These are phyloP conservation scores for Apotomis betuletana DNA, from an alignment of 2,888 invertebrate species.

Conservation along the genomic window DNA sequence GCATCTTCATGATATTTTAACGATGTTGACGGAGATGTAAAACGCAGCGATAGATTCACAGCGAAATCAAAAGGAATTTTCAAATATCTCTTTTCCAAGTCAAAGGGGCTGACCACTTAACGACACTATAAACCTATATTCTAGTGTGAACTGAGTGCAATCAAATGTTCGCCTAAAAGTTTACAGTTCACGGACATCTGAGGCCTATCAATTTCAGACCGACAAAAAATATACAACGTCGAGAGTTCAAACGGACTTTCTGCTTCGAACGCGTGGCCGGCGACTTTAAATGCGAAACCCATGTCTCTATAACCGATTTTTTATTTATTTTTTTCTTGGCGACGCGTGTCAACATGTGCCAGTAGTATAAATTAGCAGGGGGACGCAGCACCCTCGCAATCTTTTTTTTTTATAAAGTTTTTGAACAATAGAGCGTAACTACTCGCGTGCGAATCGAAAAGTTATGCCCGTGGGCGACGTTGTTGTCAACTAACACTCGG, in stretches of 20 bases:
- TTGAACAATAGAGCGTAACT: conserved; percentile 80
- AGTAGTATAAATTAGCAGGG: conserved; percentile 80
- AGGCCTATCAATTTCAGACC: conserved; percentile 67
- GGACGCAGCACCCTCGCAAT: conserved; percentile 76
- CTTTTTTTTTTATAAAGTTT: conserved; percentile 78
- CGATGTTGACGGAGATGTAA: conserved; percentile 38
- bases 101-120: conserved; percentile 56
- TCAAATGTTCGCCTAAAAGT: conserved; percentile 58
- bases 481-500: conserved; percentile 47
- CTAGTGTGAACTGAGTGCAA: conserved; percentile 57
- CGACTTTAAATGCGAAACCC: conserved; percentile 73
- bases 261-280: conserved; percentile 61
- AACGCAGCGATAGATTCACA: conserved; percentile 10
- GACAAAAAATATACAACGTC: conserved; percentile 62
- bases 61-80: conserved; percentile 32
- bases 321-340: conserved; percentile 72
- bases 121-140: conserved; percentile 65
- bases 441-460: conserved; percentile 76
- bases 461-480: conserved; percentile 71
- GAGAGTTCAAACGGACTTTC: conserved; percentile 59
- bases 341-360: conserved; percentile 82
- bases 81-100: conserved; percentile 44
- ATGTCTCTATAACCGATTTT: conserved; percentile 70
- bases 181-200: conserved; percentile 58
- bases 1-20: conserved; percentile 34